Base-by-base conservation (phyloP, 2,113 vertebrate genomes). In the Serinus canaria region DNA sequence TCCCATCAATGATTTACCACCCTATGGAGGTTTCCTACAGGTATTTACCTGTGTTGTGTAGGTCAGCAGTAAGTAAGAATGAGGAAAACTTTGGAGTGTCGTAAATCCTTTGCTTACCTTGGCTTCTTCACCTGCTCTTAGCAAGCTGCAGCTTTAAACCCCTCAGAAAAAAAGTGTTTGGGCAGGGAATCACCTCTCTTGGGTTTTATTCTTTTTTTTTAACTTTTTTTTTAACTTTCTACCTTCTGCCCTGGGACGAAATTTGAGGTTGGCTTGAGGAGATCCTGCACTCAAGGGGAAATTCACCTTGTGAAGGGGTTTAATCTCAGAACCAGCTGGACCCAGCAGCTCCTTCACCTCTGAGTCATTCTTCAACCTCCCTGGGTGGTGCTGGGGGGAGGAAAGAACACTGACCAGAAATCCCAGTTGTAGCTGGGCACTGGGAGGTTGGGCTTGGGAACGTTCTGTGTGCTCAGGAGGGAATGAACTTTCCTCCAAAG, bases 1-100 rank as follows among this genome's bases (percentile, higher is more conserved):
- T 37, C 74, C 68, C 86, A 60, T 95, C 93, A 94, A 89, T 94
- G 94, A 95, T 96, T 96, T 95, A 89, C 88, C 83, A 56, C 76
- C 25, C 62, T 15, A 7, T 85, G 66, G 52, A 81, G 18, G 23
- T 87, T 72, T 74, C 18, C 25, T 56, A 41, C 50, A 49, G n/a
- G 1, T 44, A 22, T 83, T 94, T 83, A 59, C 79, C 52, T 68
- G 41, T 19, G 44, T 33, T 88, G 56, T 84, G 64, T 92, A 72
- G 74, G 87, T 93, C 79, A 93, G 81, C 80, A 89, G n/a, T 76
- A 92, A 74, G 47, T 68, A 49, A 87, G 96, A 96, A 97, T 2
- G 22, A 95, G 79, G 83, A 94, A 97, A 58, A 72, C 49, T 75
- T 78, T 27, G 25, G 39, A 30, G n/a, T 20, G 16, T 39, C 96